These are phyloP conservation scores for Stratiolaelaps scimitus DNA, from an alignment of 1,140 invertebrate genomes.

Conservation along the genomic window DNA sequence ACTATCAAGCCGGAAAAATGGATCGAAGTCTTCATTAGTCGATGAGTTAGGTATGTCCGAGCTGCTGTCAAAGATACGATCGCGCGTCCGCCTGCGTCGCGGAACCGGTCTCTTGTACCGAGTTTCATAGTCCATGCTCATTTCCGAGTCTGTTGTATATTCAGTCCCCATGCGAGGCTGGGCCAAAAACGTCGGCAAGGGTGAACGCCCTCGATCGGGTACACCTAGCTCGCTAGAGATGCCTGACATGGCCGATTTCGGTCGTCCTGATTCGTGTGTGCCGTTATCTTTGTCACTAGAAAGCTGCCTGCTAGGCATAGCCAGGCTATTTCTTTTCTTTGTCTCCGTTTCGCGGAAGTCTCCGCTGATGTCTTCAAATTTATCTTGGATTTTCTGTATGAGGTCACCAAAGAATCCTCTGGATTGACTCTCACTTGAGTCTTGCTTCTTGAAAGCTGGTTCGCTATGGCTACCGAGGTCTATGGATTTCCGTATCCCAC, in stretches of 20 bases:
- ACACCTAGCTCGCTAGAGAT: constrained; percentile 6
- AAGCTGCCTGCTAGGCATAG: background rate
- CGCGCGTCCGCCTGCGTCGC: constrained; percentile 6
- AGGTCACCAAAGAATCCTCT: constrained; percentile 10
- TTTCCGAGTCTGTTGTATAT: constrained; percentile 14
- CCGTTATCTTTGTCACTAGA: constrained; percentile 7
- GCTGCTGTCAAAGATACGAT: constrained; percentile 20
- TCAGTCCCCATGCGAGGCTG: background rate
- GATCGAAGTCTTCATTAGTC: constrained; percentile 21
- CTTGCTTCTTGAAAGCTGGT: background rate
- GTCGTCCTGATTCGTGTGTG: background rate
- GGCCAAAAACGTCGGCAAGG: background rate
- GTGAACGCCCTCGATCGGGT: constrained; percentile 1
- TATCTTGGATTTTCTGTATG: constrained; percentile 22
- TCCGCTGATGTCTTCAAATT: constrained; percentile 6
- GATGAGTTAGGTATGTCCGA: constrained; percentile 21
- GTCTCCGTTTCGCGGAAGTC: background rate
- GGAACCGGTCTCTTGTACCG: background rate
- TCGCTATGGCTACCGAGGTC: background rate
- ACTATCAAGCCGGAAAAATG: background rate
- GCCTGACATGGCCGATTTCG: constrained; percentile 10
- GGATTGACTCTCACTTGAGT: background rate
- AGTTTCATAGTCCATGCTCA: constrained; percentile 18
- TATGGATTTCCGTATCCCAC: constrained; percentile 5
- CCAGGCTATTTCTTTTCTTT: background rate